phyloP scores from a whole-genome alignment of 2,888 invertebrate species.

The Stenoptilia bipunctidactyla region DNA sequence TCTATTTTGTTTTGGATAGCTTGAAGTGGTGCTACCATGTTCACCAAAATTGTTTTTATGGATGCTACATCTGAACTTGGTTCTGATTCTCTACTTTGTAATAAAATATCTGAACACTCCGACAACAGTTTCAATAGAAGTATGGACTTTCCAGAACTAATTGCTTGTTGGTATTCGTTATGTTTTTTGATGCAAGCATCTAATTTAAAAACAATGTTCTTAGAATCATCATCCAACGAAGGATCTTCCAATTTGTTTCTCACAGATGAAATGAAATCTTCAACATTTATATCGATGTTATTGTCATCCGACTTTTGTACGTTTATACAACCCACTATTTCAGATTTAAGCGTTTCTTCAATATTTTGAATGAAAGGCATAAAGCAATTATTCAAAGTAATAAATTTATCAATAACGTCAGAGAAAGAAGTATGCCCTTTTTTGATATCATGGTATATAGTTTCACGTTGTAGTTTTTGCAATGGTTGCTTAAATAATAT shows the following conservation, averaged over 20 bases:
- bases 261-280: constrained; percentile 15
- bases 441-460: constrained; percentile 15
- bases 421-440: constrained; percentile 16
- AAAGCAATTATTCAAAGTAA: neutral
- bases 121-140: constrained; percentile 46
- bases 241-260: constrained; percentile 18
- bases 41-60: constrained; percentile 30
- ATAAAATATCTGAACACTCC: constrained; percentile 39
- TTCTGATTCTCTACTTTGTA: constrained; percentile 21
- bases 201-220: constrained; percentile 24
- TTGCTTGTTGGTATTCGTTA: constrained; percentile 36
- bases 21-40: constrained; percentile 42
- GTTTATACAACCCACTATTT: neutral
- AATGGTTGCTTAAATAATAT: constrained; percentile 31
- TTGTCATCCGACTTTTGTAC: neutral
- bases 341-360: neutral
- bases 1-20: constrained; percentile 38
- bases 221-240: constrained; percentile 14
- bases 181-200: constrained; percentile 32
- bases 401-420: constrained; percentile 16
- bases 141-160: constrained; percentile 34
- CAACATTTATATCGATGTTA: neutral
- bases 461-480: constrained; percentile 23
- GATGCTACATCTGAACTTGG: constrained; percentile 15
- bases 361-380: constrained; percentile 2